Evolutionary conservation across 1,140 invertebrate species (phyloP), one percentile per base, ranked within the genome.

Genomic region (Drosophila orosa): DNA sequence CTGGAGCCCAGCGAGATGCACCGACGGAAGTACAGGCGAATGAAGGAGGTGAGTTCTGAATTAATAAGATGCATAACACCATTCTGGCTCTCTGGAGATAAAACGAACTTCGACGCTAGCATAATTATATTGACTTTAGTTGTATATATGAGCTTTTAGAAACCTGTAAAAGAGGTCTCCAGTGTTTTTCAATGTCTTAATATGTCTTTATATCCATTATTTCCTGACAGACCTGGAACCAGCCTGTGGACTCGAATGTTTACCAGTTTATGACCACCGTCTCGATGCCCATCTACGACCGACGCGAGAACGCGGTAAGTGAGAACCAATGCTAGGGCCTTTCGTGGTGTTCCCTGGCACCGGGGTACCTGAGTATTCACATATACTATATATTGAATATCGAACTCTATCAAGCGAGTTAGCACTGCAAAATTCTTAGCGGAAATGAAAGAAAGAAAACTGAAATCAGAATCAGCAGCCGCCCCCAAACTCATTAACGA

Each of bases 241-340:
- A 95, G 78, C 94, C 94, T 29, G 92, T 92, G 44, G 94, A 94
- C 73, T 90, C 94, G 24, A 93, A 93, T 62, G 93, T 94, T 67
- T 96, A 96, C 91, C 94, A 95, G 76, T 94, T 98, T 80, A 96
- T 97, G 95, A 98, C 97, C 10, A 97, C 97, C 33, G 96, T 98
- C 17, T 96, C 97, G 62, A 96, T 97, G 93, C 97, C 97, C 7
- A 97, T 98, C 25, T 98, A 96, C 92, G 97, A 98, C 93, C 93
- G 95, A 80, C 94, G 95, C 12, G 94, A 95, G 73, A 95, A 96
- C 91, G 95, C 95, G 93, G 96, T 96, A 93, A 94, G 95, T 93
- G 25, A 29, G 56, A 35, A 25, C 17, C 25, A 17, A 6, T 29
- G 15, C 4, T 10, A 27, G 25, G 17, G 40, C 29, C 27, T 27